Evolutionary conservation across 2,797 vertebrate species (phyloP).

Genomic region (Falco novaeseelandiae): DNA sequence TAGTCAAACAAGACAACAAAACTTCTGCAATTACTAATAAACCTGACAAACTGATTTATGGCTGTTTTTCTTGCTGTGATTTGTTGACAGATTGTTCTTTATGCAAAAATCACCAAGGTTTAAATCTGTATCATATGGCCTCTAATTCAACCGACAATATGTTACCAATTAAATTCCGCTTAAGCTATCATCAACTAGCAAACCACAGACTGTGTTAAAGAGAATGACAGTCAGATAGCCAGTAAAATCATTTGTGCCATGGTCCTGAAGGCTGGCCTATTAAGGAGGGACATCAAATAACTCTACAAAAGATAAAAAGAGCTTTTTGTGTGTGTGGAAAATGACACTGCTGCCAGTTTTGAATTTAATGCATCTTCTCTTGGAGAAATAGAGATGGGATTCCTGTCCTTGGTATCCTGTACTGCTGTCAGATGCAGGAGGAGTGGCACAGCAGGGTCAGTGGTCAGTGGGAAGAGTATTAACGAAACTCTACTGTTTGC

Average conservation of each 20-base stretch:
- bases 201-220: slow-evolving; percentile 70
- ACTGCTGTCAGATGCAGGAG: neutral
- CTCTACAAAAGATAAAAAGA: neutral
- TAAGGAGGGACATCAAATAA: slow-evolving; percentile 14
- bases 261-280: slow-evolving; percentile 23
- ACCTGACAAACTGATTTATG: slow-evolving; percentile 78
- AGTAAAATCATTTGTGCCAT: slow-evolving; percentile 54
- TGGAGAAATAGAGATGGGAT: neutral
- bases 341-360: neutral
- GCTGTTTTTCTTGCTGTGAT: slow-evolving; percentile 67
- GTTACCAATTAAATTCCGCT: slow-evolving; percentile 81
- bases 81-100: slow-evolving; percentile 80
- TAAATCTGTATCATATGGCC: slow-evolving; percentile 82
- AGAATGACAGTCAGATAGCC: slow-evolving; percentile 71
- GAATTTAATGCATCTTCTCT: neutral
- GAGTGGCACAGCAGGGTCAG: neutral
- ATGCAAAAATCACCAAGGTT: slow-evolving; percentile 79
- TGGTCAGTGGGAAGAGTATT: neutral
- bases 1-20: slow-evolving; percentile 55
- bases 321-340: neutral
- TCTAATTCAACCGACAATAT: slow-evolving; percentile 80
- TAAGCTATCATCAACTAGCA: slow-evolving; percentile 75
- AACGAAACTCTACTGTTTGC: neutral
- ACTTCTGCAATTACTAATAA: slow-evolving; percentile 74
- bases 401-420: neutral